A percentile compares a stretch with the other conserved stretches of the same genome.
Conservation (phyloP, 1,140 invertebrate species). For the Ips typographus region DNA sequence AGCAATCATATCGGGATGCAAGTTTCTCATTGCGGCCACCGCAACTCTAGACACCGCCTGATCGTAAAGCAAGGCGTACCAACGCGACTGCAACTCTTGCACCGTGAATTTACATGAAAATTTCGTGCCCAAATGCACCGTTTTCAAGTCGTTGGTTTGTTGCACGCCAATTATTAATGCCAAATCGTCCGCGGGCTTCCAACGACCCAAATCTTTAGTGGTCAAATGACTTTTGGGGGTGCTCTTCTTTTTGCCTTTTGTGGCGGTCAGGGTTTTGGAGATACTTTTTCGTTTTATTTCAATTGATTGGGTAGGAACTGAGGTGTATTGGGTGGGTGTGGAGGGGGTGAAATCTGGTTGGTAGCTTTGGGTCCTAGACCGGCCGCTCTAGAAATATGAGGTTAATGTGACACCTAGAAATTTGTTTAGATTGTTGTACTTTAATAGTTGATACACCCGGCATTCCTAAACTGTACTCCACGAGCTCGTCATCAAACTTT, state of each 20-base stretch:
- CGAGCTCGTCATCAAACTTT: slow-evolving; percentile 96
- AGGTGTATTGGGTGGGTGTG: slow-evolving; percentile 27
- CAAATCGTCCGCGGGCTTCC: slow-evolving; percentile 97
- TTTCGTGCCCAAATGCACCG: slow-evolving; percentile 89
- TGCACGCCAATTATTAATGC: slow-evolving; percentile 90
- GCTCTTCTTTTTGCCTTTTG: slow-evolving; percentile 55
- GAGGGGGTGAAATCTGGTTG: slow-evolving; percentile 42
- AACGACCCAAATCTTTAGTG: slow-evolving; percentile 87
- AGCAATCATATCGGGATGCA: slow-evolving; percentile 87
- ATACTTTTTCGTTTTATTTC: slow-evolving; percentile 44
- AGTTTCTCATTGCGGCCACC: slow-evolving; percentile 87
- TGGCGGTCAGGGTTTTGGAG: slow-evolving; percentile 40
- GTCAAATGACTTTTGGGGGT: slow-evolving; percentile 64
- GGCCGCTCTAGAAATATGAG: slow-evolving; percentile 51
- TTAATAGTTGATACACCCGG: slow-evolving; percentile 62
- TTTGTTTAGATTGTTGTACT: slow-evolving; percentile 28
- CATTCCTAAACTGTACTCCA: slow-evolving; percentile 78
- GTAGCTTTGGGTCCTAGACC: slow-evolving; percentile 51
- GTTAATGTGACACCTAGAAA: not conserved
- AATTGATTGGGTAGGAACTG: slow-evolving; percentile 38
- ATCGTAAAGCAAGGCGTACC: slow-evolving; percentile 95
- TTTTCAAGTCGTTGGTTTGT: slow-evolving; percentile 86
- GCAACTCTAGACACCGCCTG: slow-evolving; percentile 83
- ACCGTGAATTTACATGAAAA: slow-evolving; percentile 95
- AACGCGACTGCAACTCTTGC: slow-evolving; percentile 91